Evolutionary conservation across 2,888 invertebrate species (phyloP).

Genomic region (Pecten maximus): DNA sequence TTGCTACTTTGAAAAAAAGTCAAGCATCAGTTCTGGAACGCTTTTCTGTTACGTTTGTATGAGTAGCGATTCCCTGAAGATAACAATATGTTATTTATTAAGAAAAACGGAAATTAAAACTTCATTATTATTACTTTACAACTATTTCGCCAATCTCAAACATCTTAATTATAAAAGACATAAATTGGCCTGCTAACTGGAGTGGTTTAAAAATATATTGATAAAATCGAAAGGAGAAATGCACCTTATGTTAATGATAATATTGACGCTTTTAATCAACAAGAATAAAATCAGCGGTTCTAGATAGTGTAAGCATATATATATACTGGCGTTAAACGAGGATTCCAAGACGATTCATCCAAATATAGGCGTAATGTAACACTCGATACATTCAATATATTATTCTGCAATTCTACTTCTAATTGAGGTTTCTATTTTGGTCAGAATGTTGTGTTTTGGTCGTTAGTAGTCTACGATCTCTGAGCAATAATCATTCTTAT

Average conservation of each 20-base stretch:
- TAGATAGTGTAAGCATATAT: neutral
- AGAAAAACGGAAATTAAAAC: too few species aligned
- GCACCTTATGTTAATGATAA: neutral
- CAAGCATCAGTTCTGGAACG: too few species aligned
- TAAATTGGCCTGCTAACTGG: too few species aligned
- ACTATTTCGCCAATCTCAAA: too few species aligned
- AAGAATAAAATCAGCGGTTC: neutral
- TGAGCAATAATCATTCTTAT: neutral
- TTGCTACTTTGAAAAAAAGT: too few species aligned
- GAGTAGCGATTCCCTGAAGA: too few species aligned
- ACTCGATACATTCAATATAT: neutral
- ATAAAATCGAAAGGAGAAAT: neutral
- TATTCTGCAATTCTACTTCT: neutral
- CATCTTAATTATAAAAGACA: too few species aligned
- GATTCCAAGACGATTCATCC: neutral
- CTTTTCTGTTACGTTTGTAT: too few species aligned
- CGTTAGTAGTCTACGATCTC: neutral
- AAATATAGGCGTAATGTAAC: neutral
- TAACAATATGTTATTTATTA: too few species aligned
- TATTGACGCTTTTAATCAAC: neutral
- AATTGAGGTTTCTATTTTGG: slow-evolving; percentile 17
- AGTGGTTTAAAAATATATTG: too few species aligned
- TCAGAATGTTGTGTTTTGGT: neutral
- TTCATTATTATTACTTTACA: too few species aligned
- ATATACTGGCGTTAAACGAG: neutral